These are phyloP conservation scores for Anastrepha ludens DNA, from an alignment of 1,140 invertebrate species.

Conservation along the genomic window DNA sequence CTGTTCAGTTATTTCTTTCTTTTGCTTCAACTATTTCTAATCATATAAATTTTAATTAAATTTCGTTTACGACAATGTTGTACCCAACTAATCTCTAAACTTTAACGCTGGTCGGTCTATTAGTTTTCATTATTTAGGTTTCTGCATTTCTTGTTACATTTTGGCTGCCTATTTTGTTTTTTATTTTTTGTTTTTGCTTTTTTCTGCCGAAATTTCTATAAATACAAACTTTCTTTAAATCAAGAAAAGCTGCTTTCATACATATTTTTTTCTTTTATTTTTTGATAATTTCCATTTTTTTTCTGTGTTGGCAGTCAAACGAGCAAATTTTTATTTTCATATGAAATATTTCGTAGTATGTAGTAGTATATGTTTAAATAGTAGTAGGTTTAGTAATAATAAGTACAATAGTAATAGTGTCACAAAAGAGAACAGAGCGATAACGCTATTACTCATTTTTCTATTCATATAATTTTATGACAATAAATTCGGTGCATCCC, in stretches of 20 bases:
- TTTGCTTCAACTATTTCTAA: slow-evolving; percentile 50
- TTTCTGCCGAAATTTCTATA: slow-evolving; percentile 33
- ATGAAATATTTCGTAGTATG: slow-evolving; percentile 45
- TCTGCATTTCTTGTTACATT: slow-evolving; percentile 46
- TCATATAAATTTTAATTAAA: slow-evolving; percentile 51
- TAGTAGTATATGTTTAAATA: slow-evolving; percentile 52
- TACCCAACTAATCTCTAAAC: slow-evolving; percentile 59
- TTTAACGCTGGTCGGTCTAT: slow-evolving; percentile 36
- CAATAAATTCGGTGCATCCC: too few relatives aligned
- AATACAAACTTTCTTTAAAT: slow-evolving; percentile 54
- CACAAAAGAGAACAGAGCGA: neutral
- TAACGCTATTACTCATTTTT: too few relatives aligned
- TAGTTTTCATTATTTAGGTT: slow-evolving; percentile 36
- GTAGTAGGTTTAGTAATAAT: slow-evolving; percentile 38
- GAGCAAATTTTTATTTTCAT: slow-evolving; percentile 40
- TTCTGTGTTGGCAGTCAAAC: slow-evolving; percentile 52
- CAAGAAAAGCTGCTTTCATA: slow-evolving; percentile 11
- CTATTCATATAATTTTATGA: too few relatives aligned
- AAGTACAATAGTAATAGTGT: slow-evolving; percentile 14
- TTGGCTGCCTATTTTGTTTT: slow-evolving; percentile 48
- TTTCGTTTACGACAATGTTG: slow-evolving; percentile 60
- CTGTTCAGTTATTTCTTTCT: slow-evolving; percentile 22
- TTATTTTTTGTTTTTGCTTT: slow-evolving; percentile 29
- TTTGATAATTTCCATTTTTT: slow-evolving; percentile 1
- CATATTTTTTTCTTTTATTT: slow-evolving; percentile 40